phyloP scores from a whole-genome alignment of 1,140 invertebrate species.

The Druon quercuslanigerum region DNA sequence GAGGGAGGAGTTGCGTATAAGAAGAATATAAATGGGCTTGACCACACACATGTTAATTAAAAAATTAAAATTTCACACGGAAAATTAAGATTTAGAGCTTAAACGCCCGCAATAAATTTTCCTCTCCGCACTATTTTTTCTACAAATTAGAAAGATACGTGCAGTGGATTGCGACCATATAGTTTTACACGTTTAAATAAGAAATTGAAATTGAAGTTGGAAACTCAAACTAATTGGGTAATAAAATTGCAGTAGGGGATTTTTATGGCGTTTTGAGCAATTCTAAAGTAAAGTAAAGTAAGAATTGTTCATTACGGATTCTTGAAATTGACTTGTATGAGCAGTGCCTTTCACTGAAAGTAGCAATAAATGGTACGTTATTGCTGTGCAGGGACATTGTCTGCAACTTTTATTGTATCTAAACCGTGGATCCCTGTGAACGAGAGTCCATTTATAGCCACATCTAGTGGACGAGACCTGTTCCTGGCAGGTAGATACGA shows the following conservation, averaged over 20 bases:
- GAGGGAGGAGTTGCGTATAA: too few relatives aligned
- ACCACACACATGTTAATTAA: too few relatives aligned
- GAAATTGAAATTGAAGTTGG: too few relatives aligned
- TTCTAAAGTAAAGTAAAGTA: too few relatives aligned
- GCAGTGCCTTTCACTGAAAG: neutral
- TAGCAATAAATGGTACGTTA: constrained; percentile 12
- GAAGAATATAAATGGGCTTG: too few relatives aligned
- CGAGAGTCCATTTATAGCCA: constrained; percentile 1
- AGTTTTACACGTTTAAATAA: constrained; percentile 11
- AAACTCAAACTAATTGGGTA: too few relatives aligned
- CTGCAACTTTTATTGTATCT: constrained; percentile 27
- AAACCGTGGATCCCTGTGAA: constrained; percentile 6
- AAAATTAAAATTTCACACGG: neutral
- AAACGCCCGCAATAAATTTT: neutral
- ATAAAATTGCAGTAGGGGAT: too few relatives aligned
- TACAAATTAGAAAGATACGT: constrained; percentile 59
- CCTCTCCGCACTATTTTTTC: neutral
- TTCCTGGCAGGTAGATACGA: constrained; percentile 26
- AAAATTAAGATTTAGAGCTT: neutral
- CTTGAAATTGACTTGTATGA: constrained; percentile 16
- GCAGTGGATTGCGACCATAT: constrained; percentile 56
- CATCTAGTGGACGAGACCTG: constrained; percentile 5
- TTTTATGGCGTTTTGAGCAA: too few relatives aligned
- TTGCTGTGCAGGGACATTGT: neutral
- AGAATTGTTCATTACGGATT: constrained; percentile 9